phyloP scores from a whole-genome alignment of 92 coral and sea anemone genomes.

The Desmophyllum pertusum region DNA sequence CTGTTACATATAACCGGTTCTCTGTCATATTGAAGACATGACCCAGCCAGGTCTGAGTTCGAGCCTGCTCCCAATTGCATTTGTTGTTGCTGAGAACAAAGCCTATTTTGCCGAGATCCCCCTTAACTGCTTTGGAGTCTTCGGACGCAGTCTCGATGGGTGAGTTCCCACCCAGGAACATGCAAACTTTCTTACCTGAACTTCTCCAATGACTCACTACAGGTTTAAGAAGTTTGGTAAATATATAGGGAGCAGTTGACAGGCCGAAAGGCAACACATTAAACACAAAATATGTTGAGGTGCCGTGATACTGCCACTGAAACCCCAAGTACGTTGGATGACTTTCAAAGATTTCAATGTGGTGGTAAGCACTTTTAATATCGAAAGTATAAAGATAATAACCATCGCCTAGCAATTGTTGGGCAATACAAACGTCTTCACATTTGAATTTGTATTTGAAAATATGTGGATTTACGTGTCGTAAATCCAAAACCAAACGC shows the following conservation, averaged over 20 bases:
- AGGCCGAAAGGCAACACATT: background rate
- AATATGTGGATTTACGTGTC: conserved; percentile 57
- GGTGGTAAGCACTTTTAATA: conserved; percentile 25
- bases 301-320: background rate
- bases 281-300: background rate
- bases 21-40: too few species aligned
- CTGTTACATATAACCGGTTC: too few species aligned
- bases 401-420: conserved; percentile 19
- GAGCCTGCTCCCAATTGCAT: too few species aligned
- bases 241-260: background rate
- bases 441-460: conserved; percentile 33
- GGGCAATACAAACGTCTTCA: conserved; percentile 8
- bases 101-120: too few species aligned
- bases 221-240: conserved; percentile 7
- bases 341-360: conserved; percentile 5
- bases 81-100: too few species aligned
- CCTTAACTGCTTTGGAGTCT: too few species aligned
- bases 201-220: background rate
- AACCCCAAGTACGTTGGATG: conserved; percentile 14
- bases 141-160: too few species aligned
- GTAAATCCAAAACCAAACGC: conserved; percentile 50
- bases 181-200: too few species aligned
- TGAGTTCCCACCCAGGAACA: too few species aligned
- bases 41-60: too few species aligned
- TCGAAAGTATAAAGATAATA: conserved; percentile 23